Base-by-base conservation (phyloP, 2,797 vertebrate species). In the Ficedula albicollis region DNA sequence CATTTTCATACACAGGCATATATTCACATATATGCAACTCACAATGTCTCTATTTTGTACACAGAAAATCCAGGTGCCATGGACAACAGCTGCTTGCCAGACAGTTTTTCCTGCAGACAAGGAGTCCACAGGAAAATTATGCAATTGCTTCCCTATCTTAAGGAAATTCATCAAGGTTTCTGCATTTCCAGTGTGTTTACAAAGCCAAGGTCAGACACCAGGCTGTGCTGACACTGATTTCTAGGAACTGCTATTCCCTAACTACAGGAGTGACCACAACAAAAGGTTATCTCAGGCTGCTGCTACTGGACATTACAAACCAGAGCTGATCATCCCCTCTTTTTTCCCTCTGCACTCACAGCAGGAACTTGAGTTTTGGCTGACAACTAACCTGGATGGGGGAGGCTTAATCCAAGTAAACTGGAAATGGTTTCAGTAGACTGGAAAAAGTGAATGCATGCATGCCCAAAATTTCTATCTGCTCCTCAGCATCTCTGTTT, bases 11-110 rank as follows among this genome's bases (percentile, higher is more conserved):
- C 15, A 68, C 4, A 13, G 11, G 14, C 8, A n/a, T 9, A 38
- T 5, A n/a, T 7, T 29, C 8, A 38, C 1, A 27, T 5, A 13
- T 1, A 29, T 0, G 5, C 5, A 63, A 30, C 22, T 54, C 41
- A 60, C 7, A 46, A 62, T 13, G 29, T 48, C 51, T 72, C 0
- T 30, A 6, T 52, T 68, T 25, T 59, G 51, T 38, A 78, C 32
- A 8, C 0, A 29, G 10, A 87, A 78, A 87, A 63, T 36, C 29
- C 59, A 84, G n/a, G 9, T 69, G 27, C 32, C 13, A 6, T 13
- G 27, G 58, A 19, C 39, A 72, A 38, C 1, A 88, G 55, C 38
- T 64, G n/a, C 34, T 60, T 63, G 26, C 29, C 32, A 74, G 38
- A 9, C 25, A 46, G 22, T 63, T 84, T 39, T n/a, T 43, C 51